Conservation (phyloP, 2,797 vertebrate genomes). For the Crocidura indochinensis region DNA sequence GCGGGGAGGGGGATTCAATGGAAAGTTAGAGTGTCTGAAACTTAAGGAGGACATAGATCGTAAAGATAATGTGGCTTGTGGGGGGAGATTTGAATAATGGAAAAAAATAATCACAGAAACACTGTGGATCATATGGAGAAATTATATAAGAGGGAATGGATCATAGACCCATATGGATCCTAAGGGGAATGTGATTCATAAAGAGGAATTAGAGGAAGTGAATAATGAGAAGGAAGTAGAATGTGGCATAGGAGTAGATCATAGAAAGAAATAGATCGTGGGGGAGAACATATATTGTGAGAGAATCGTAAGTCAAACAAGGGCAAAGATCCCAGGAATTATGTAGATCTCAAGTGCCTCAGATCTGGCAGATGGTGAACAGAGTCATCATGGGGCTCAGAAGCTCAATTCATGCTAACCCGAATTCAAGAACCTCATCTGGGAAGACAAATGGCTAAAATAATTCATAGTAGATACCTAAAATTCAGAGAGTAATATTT, state of each 20-base stretch:
- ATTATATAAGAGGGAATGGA: neutral
- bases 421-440: neutral
- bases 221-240: too few species aligned
- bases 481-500: neutral
- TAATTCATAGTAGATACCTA: neutral
- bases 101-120: neutral
- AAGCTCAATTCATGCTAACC: neutral
- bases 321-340: too few species aligned
- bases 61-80: neutral
- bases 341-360: fast-evolving
- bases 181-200: neutral
- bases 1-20: neutral
- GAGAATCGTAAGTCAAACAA: too few species aligned
- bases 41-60: neutral
- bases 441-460: neutral
- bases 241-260: too few species aligned
- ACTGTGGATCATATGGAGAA: neutral
- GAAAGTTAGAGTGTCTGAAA: neutral
- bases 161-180: neutral
- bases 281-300: too few species aligned
- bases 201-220: too few species aligned
- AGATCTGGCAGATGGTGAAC: fast-evolving
- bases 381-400: neutral
- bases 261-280: too few species aligned
- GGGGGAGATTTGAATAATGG: neutral